A percentile compares a stretch with the other conserved stretches of the same genome.
Evolutionary conservation across 2,113 vertebrate species (phyloP).

Genomic region (Archilochus colubris): DNA sequence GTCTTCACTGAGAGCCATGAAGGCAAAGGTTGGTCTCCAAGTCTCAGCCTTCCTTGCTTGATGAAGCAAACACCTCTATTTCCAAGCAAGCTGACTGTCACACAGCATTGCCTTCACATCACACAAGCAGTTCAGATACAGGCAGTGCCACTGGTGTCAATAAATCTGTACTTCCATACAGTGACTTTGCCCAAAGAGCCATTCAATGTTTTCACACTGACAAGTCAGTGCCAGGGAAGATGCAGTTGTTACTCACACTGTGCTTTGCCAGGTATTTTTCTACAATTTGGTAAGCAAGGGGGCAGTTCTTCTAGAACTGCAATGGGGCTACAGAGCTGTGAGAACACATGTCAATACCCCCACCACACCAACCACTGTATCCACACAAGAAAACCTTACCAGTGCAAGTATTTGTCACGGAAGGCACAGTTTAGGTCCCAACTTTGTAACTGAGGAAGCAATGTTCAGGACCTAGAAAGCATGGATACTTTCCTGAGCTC

Average conservation of each 20-base stretch:
- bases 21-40: background rate
- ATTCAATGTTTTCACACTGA: background rate
- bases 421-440: background rate
- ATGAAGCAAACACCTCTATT: background rate
- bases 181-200: background rate
- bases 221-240: background rate
- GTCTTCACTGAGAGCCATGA: background rate
- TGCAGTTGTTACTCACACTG: background rate
- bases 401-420: background rate
- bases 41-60: background rate
- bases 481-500: background rate
- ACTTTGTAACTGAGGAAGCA: background rate
- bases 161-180: background rate
- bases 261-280: background rate
- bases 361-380: accelerated
- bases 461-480: background rate
- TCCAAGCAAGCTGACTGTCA: background rate
- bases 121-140: background rate
- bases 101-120: background rate
- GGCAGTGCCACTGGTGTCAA: background rate
- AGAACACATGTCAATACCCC: background rate
- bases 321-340: background rate
- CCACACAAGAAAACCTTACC: background rate
- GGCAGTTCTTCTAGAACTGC: background rate
- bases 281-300: background rate